phyloP scores from a whole-genome alignment of 2,888 invertebrate genomes.

The Eudasyphora cyanicolor region DNA sequence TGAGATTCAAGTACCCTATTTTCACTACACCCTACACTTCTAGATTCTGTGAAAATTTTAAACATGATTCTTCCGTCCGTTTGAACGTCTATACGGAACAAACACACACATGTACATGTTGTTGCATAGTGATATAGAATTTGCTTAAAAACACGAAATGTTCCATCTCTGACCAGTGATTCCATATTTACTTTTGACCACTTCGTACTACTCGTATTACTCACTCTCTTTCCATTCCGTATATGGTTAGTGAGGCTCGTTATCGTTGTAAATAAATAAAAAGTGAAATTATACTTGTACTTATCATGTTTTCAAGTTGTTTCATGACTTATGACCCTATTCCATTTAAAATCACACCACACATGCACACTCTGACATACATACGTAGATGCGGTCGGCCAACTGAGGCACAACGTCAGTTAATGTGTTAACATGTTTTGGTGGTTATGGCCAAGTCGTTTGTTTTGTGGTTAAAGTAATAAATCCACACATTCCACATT shows the following conservation, averaged over 20 bases:
- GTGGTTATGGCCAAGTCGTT: not conserved
- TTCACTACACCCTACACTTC: too few relatives aligned
- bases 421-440: slow-evolving; percentile 21
- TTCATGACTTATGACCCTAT: slow-evolving; percentile 52
- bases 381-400: not conserved
- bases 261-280: slow-evolving; percentile 5
- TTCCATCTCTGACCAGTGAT: slow-evolving; percentile 11
- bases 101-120: not conserved
- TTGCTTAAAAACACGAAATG: not conserved
- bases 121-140: not conserved
- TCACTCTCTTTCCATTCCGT: too few relatives aligned
- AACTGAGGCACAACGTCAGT: slow-evolving; percentile 22
- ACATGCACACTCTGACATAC: not conserved
- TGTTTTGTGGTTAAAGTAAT: not conserved
- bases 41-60: too few relatives aligned
- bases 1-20: too few relatives aligned
- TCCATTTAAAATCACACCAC: slow-evolving; percentile 20
- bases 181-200: not conserved
- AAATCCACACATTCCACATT: too few relatives aligned
- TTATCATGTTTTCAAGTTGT: slow-evolving; percentile 40
- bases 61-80: too few relatives aligned
- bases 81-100: too few relatives aligned
- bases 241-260: not conserved
- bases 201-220: not conserved
- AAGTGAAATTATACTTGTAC: slow-evolving; percentile 57